phyloP scores from a whole-genome alignment of 2,797 vertebrate species.

The Rousettus madagascariensis region DNA sequence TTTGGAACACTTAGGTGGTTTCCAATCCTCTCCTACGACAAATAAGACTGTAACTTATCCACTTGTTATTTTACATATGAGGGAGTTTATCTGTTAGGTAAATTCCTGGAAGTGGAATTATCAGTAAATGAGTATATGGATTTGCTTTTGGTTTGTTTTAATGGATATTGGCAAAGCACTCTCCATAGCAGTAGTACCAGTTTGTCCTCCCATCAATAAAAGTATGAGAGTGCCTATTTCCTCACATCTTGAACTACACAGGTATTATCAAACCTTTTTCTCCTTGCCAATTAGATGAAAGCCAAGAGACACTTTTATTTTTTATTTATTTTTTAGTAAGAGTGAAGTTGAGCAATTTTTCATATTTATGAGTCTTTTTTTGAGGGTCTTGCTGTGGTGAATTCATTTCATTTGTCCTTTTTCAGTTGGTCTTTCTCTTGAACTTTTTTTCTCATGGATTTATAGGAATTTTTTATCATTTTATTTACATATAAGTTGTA shows the following conservation, averaged over 20 bases:
- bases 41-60: neutral
- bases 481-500: neutral
- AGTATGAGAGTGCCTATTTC: neutral
- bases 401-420: neutral
- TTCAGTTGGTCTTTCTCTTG: neutral
- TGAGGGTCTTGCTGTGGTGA: neutral
- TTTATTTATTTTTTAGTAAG: neutral
- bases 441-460: neutral
- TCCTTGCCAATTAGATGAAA: slow-evolving; percentile 13
- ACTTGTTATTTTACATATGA: neutral
- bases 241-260: neutral
- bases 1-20: slow-evolving; percentile 18
- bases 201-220: neutral
- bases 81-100: slow-evolving; percentile 13
- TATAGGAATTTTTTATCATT: neutral
- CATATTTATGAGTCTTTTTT: neutral
- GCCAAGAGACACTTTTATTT: neutral
- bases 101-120: slow-evolving; percentile 21
- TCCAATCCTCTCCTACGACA: slow-evolving; percentile 24
- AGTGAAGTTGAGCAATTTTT: neutral
- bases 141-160: neutral
- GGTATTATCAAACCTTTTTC: neutral
- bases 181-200: neutral
- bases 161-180: neutral
- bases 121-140: neutral